Evolutionary conservation across 1,140 invertebrate species (phyloP).

Genomic region (Paramacrobiotus metropolitanus): DNA sequence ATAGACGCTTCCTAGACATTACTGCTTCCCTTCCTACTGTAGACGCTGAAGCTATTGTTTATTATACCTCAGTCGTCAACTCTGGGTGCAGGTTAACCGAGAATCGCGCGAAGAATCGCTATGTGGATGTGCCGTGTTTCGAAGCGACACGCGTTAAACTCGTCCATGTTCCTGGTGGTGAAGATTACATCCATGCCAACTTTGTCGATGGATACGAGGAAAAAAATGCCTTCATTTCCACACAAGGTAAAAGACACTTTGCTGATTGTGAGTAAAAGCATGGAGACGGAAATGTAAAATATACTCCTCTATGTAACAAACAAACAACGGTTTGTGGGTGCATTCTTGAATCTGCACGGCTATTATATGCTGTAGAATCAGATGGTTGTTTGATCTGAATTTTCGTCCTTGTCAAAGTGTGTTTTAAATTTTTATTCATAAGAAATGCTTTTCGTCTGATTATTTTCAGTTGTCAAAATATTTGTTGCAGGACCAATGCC

Average conservation of each 20-base stretch:
- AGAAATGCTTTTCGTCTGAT: too few relatives aligned
- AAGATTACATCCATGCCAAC: constrained; percentile 58
- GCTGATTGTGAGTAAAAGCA: not conserved
- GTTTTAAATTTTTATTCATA: constrained; percentile 3
- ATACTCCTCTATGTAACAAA: too few relatives aligned
- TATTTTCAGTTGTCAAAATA: too few relatives aligned
- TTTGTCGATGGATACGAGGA: constrained; percentile 94
- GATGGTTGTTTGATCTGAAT: not conserved
- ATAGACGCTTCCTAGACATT: too few relatives aligned
- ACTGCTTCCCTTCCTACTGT: too few relatives aligned
- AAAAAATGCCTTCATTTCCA: constrained; percentile 89
- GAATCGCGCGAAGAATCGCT: constrained; percentile 20
- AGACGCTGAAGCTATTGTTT: too few relatives aligned
- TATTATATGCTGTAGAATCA: not conserved
- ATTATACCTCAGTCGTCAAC: too few relatives aligned
- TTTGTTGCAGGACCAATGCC: constrained; percentile 47
- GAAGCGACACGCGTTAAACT: constrained; percentile 76
- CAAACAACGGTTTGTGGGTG: too few relatives aligned
- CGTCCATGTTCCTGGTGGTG: constrained; percentile 35
- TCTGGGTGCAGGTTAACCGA: not conserved
- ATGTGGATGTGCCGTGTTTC: constrained; percentile 83
- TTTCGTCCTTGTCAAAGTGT: constrained; percentile 3
- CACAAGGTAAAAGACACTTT: constrained; percentile 42
- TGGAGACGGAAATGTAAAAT: too few relatives aligned
- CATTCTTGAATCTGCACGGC: too few relatives aligned